Percentiles rank a stretch among this genome's conserved stretches.
These are phyloP conservation scores for Thamnaconus septentrionalis DNA, from an alignment of 2,113 vertebrate genomes.

Conservation along the genomic window DNA sequence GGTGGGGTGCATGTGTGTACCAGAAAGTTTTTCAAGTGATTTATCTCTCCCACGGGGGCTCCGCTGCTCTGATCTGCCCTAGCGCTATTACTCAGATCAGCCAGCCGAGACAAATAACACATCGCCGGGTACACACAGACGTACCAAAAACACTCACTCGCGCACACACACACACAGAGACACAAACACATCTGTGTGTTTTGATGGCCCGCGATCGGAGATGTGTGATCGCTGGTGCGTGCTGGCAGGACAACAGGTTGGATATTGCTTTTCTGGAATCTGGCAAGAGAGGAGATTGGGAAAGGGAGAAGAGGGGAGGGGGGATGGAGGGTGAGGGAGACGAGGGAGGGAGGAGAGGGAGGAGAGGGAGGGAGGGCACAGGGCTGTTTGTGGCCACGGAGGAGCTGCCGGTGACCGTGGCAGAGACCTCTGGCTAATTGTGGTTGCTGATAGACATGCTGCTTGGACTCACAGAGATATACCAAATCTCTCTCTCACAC, in stretches of 20 bases:
- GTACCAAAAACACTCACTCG: slow-evolving; percentile 15
- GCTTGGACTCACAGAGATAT: slow-evolving; percentile 53
- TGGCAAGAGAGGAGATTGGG: slow-evolving; percentile 1
- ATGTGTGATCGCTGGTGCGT: slow-evolving; percentile 39
- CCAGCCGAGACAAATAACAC: slow-evolving; percentile 57
- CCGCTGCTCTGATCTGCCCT: slow-evolving; percentile 45
- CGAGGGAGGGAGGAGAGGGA: not conserved
- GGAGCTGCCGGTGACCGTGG: slow-evolving; percentile 45
- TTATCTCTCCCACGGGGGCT: slow-evolving; percentile 32
- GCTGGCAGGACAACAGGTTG: slow-evolving; percentile 14
- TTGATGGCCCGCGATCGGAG: slow-evolving; percentile 43
- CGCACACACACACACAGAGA: slow-evolving; percentile 3
- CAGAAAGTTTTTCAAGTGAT: slow-evolving; percentile 13
- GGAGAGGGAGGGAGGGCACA: slow-evolving; percentile 5
- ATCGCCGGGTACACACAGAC: slow-evolving; percentile 42
- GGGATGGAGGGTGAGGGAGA: slow-evolving; percentile 1
- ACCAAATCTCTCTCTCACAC: slow-evolving; percentile 21
- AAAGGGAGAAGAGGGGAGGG: slow-evolving; percentile 6
- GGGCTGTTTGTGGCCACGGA: slow-evolving; percentile 53
- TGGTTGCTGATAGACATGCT: slow-evolving; percentile 61
- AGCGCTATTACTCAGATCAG: slow-evolving; percentile 61
- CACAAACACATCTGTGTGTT: slow-evolving; percentile 13
- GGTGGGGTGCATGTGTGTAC: slow-evolving; percentile 13
- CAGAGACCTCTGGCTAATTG: slow-evolving; percentile 68
- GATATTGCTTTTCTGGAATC: slow-evolving; percentile 31